phyloP scores from a whole-genome alignment of 1,140 invertebrate genomes.

The Euglossa dilemma region DNA sequence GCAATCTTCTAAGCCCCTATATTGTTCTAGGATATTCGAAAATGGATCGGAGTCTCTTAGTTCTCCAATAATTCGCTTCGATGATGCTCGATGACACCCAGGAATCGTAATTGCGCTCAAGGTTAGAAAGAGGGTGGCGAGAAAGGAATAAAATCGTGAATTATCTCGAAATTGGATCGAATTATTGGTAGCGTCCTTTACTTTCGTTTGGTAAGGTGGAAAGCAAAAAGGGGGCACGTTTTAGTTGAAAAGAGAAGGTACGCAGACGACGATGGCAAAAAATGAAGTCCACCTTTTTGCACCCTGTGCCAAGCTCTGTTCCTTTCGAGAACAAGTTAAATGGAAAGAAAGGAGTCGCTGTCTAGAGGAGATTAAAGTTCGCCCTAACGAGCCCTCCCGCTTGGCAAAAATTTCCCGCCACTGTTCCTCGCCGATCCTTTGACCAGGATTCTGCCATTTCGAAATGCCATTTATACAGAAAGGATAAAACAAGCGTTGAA shows the following conservation, averaged over 20 bases:
- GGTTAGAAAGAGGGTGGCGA: too few relatives aligned
- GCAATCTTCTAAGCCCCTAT: too few relatives aligned
- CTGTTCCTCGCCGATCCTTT: background rate
- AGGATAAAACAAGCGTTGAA: too few relatives aligned
- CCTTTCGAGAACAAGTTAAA: conserved; percentile 4
- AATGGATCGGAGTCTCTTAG: too few relatives aligned
- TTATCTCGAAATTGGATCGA: background rate
- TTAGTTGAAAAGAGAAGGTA: background rate
- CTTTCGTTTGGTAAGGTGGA: background rate
- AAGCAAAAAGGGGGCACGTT: background rate
- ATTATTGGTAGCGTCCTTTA: background rate
- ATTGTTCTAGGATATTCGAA: too few relatives aligned
- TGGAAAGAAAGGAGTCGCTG: conserved; percentile 7
- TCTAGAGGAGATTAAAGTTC: conserved; percentile 15
- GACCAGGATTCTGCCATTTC: background rate
- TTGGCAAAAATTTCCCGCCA: background rate
- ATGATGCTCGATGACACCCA: too few relatives aligned
- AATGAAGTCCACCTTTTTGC: background rate
- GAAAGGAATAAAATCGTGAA: background rate
- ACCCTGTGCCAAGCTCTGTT: background rate
- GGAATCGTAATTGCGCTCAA: background rate
- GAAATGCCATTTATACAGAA: background rate
- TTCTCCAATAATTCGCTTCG: too few relatives aligned
- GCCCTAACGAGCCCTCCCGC: conserved; percentile 9
- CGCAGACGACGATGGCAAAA: background rate